Evolutionary conservation across 2,888 invertebrate species (phyloP).

Genomic region (Rotaria sp.): DNA sequence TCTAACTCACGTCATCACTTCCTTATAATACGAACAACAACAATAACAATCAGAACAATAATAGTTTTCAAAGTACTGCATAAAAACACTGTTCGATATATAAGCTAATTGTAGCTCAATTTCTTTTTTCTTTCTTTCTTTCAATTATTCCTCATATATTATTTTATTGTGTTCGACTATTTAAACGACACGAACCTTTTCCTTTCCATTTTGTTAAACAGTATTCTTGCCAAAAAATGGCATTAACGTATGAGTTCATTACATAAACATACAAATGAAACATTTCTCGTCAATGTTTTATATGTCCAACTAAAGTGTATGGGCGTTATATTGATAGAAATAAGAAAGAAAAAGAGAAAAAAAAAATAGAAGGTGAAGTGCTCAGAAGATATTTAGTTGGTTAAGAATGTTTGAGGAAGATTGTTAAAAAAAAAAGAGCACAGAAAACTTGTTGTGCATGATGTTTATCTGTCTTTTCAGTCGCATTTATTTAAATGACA

Average conservation of each 20-base stretch:
- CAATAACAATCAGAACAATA: not conserved
- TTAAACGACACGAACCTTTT: not conserved
- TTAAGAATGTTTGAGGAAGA: not conserved
- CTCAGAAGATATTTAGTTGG: not conserved
- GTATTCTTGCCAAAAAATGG: not conserved
- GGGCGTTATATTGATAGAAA: not conserved
- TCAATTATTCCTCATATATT: not conserved
- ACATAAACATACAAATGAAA: not conserved
- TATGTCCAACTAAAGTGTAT: not conserved
- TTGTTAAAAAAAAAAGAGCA: not conserved
- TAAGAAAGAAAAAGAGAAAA: not conserved
- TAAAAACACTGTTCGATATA: not conserved
- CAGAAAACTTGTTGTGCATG: too few species aligned
- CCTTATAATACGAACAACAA: not conserved
- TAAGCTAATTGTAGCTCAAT: not conserved
- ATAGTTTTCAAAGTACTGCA: not conserved
- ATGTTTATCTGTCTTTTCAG: not conserved
- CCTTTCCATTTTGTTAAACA: not conserved
- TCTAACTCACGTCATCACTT: not conserved
- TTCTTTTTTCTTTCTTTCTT: not conserved
- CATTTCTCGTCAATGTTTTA: not conserved
- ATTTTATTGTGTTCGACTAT: not conserved
- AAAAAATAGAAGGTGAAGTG: not conserved
- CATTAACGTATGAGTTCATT: not conserved
- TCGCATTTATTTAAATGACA: not conserved